Conservation (phyloP, 1,140 invertebrate genomes). For the Apis florea region DNA sequence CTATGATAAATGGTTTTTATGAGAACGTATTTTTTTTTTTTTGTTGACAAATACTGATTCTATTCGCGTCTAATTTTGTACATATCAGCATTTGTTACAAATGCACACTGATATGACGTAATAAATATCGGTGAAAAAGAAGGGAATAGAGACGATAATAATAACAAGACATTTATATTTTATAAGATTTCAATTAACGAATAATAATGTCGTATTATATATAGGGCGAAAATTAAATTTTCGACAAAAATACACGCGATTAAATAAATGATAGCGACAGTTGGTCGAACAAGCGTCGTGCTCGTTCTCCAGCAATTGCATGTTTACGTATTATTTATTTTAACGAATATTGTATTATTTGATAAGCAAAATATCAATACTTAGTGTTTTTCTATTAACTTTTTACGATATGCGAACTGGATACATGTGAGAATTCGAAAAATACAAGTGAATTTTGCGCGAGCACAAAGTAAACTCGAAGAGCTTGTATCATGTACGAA, state of each 20-base stretch:
- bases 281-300: not conserved
- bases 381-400: slow-evolving; percentile 5
- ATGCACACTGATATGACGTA: not conserved
- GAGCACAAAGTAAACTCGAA: not conserved
- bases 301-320: not conserved
- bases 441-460: not conserved
- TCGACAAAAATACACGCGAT: not conserved
- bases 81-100: slow-evolving; percentile 27
- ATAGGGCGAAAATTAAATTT: not conserved
- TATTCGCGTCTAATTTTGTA: slow-evolving; percentile 35
- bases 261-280: not conserved
- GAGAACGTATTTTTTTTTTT: slow-evolving; percentile 8
- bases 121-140: not conserved
- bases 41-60: not conserved
- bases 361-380: not conserved
- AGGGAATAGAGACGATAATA: not conserved
- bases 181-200: slow-evolving; percentile 21
- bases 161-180: slow-evolving; percentile 28
- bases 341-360: slow-evolving; percentile 19
- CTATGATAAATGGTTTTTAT: slow-evolving; percentile 9
- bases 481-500: too few relatives aligned
- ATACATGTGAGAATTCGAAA: not conserved
- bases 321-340: slow-evolving; percentile 35
- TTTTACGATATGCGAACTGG: slow-evolving; percentile 1
- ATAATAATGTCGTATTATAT: not conserved